Base-by-base conservation (phyloP, 1,140 invertebrate species). In the Wiebesia pumilae region DNA sequence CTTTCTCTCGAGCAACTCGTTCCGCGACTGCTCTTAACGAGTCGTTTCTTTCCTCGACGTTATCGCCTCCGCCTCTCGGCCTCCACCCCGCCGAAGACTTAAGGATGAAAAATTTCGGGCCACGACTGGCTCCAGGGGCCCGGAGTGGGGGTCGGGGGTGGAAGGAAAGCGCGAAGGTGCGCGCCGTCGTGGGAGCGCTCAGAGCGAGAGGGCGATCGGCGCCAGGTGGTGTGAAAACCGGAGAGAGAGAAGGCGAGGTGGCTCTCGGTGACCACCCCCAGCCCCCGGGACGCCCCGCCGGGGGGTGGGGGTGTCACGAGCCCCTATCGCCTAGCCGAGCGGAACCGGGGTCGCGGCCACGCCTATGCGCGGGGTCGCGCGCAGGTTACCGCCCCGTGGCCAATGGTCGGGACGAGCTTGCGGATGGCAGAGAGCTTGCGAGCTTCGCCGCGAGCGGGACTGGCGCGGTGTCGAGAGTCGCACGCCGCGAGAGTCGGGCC, bases 361-460 rank as follows among this genome's bases (percentile, higher is more conserved):
- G 92, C 93, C 93, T 91, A 91, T 88, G 90, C 91, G 91, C 92
- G 90, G 92, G 92, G 91, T 92, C 87, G 90, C 91, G 91, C 92
- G 90, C 92, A 91, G 92, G 93, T 91, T 89, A 90, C 91, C 93
- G 91, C 93, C 93, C 92, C 89, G 85, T 87, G 90, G 87, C 93
- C 93, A 94, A 94, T 93, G 90, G 89, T 62, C 80, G 79, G 3
- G 58, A 10, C n/a, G 69, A 82, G 81, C 86, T 78, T 65, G 47
- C 84, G 81, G 87, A 80, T 83, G 78, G 81, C 87, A 83, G 82
- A 80, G 87, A 89, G 87, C 87, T 90, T 82, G 33, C 65, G 12
- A 75, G 77, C 77, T 78, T 87, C 78, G 83, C 78, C 83, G 86
- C 75, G 75, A 77, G 86, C 73, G 35, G 73, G 81, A 62, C 77